Percentiles rank a stretch among this genome's conserved stretches.
These are phyloP conservation scores for Helostoma temminkii DNA, from an alignment of 2,797 vertebrate genomes.

Conservation along the genomic window DNA sequence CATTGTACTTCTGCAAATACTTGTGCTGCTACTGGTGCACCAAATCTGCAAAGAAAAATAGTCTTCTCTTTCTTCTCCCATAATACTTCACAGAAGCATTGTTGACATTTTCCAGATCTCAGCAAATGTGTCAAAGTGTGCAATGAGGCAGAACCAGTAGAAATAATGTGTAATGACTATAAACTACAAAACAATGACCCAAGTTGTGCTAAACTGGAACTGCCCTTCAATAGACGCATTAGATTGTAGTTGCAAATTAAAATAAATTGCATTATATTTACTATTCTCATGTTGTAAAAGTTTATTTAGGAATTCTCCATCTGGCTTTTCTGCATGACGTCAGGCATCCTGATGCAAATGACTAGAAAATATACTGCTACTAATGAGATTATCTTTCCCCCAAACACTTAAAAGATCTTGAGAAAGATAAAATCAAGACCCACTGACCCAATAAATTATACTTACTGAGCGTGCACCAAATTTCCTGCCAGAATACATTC, in stretches of 20 bases:
- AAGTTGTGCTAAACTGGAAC: not conserved
- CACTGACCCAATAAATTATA: conserved; percentile 63
- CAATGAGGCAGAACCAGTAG: not conserved
- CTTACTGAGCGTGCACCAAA: conserved; percentile 31
- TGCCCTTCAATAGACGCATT: not conserved
- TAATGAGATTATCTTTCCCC: conserved; percentile 57
- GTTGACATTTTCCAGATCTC: not conserved
- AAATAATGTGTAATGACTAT: not conserved
- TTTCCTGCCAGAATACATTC: conserved; percentile 57
- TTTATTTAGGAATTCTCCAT: conserved; percentile 22
- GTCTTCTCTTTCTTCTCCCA: not conserved
- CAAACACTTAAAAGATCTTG: conserved; percentile 49
- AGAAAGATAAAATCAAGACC: conserved; percentile 62
- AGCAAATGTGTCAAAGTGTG: not conserved
- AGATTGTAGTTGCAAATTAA: not conserved
- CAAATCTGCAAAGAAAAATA: not conserved
- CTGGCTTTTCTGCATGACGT: conserved; percentile 23
- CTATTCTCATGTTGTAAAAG: not conserved
- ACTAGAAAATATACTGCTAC: conserved; percentile 30
- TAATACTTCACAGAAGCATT: not conserved
- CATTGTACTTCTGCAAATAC: not conserved
- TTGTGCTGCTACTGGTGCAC: not conserved
- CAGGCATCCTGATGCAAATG: conserved; percentile 24
- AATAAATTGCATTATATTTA: not conserved
- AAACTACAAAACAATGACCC: not conserved